A percentile compares a stretch with the other conserved stretches of the same genome.
phyloP scores from a whole-genome alignment of 2,113 vertebrate genomes.

The Physeter macrocephalus region DNA sequence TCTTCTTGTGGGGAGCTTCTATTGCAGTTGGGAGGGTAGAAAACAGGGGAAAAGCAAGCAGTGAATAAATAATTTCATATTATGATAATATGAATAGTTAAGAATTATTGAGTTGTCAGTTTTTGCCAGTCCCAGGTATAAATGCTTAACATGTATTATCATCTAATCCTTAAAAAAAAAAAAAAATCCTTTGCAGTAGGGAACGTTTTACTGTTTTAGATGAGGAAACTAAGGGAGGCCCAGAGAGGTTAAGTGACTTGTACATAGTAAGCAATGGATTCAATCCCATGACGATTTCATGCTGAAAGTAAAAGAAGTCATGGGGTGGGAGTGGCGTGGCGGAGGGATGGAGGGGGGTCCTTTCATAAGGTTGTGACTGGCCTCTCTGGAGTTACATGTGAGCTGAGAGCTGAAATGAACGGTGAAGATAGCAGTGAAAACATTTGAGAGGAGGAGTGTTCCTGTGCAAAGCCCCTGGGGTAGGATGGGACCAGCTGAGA shows the following conservation, averaged over 20 bases:
- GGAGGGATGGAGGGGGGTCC: no score
- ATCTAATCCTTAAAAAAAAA: neutral
- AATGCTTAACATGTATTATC: neutral
- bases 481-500: neutral
- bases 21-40: neutral
- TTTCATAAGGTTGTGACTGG: neutral
- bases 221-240: neutral
- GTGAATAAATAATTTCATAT: neutral
- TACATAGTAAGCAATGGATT: neutral
- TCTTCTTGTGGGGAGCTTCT: neutral
- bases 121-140: neutral
- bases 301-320: neutral
- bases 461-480: neutral
- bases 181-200: neutral
- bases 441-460: neutral
- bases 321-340: neutral
- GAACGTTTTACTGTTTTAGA: neutral
- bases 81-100: neutral
- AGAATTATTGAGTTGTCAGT: neutral
- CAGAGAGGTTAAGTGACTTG: neutral
- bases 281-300: neutral
- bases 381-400: neutral
- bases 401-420: neutral
- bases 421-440: neutral
- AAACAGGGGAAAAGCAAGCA: neutral